Base-by-base conservation (phyloP, 1,140 invertebrate genomes). In the Drosophila lacertosa region DNA sequence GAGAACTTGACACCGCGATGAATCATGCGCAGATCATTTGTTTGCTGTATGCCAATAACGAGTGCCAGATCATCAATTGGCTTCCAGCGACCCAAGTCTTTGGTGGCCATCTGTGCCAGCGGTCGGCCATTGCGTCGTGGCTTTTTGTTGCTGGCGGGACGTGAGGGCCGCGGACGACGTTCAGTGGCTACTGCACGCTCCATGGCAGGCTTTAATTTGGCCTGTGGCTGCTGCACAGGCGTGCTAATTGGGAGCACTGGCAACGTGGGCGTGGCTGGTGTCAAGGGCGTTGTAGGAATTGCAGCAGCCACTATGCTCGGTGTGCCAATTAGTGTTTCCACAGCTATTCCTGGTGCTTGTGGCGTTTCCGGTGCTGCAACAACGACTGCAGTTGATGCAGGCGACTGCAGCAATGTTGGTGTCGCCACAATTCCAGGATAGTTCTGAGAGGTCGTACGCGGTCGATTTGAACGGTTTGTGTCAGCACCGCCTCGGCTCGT, bases 1-100 rank as follows among this genome's bases (percentile, higher is more conserved):
- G 98, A 98, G 92, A 99, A 99, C 91, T 98, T 99, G 3, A 98
- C 95, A 18, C 97, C 97, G 70, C 96, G 93, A 90, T 99, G 96
- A 5, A 99, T 98, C 80, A 94, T 94, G 32, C 94, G 93, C 33
- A 98, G 91, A 91, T 98, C 97, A 92, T 96, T 97, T 4, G 97
- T 97, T 92, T 99, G 98, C 89, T 98, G 96, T 7, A 99, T 96
- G 70, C 97, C 97, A 76, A 97, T 95, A 65, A 99, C 97, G 1
- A 99, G 92, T 2, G 97, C 95, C 5, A 99, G 92, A 92, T 99
- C 99, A 93, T 99, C 99, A 26, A 97, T 96, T 11, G 98, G 97
- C 91, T 99, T 99, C 98, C 98, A 99, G 69, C 97, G 93, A 0
- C 98, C 98, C 9, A 99, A 92, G 93, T 98, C 97, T 93, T 97